Conservation (phyloP, 2,113 vertebrate species). For the Taxidea taxus region DNA sequence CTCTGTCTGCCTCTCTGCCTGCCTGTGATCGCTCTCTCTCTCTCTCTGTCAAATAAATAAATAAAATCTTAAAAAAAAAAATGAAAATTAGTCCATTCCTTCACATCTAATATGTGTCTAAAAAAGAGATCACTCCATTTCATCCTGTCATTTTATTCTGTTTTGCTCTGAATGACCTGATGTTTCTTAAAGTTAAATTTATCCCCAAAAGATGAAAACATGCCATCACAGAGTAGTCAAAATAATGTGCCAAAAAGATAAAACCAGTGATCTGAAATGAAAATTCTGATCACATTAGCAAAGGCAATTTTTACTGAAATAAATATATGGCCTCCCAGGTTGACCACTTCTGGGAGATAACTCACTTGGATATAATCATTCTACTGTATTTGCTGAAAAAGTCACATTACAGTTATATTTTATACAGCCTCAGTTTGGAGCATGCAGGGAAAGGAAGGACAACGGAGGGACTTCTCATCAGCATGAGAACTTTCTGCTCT, state of each 20-base stretch:
- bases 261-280: constrained; percentile 16
- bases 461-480: not conserved
- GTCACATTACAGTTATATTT: not conserved
- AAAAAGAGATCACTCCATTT: not conserved
- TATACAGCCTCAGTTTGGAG: not conserved
- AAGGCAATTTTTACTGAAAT: not conserved
- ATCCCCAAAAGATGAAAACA: not conserved
- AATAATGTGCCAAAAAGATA: constrained; percentile 27
- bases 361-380: not conserved
- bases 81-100: constrained; percentile 3
- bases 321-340: not conserved
- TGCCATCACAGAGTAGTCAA: not conserved
- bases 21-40: too few species aligned
- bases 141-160: not conserved
- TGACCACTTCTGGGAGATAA: not conserved
- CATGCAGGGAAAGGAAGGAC: not conserved
- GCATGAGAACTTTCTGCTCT: not conserved
- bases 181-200: constrained; percentile 33
- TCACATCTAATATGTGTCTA: not conserved
- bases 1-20: too few species aligned
- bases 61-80: too few species aligned
- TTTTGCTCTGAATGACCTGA: not conserved
- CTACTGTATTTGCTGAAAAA: not conserved
- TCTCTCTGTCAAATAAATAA: too few species aligned
- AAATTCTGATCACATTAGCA: constrained; percentile 2